Percentiles rank a stretch among this genome's conserved stretches.
These are phyloP conservation scores for Drosophila paucipuncta DNA, from an alignment of 2,888 invertebrate species.

Conservation along the genomic window DNA sequence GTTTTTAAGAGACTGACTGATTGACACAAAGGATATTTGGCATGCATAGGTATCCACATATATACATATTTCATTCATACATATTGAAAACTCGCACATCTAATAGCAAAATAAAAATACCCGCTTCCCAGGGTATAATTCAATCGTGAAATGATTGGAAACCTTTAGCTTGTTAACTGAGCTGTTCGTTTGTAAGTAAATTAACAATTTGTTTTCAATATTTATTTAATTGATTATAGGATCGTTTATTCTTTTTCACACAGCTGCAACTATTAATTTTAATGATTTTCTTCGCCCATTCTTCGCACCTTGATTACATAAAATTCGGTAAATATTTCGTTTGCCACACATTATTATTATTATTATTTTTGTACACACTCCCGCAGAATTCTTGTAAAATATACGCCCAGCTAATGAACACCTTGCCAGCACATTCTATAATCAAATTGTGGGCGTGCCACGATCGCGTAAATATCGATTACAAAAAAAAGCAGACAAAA, in stretches of 20 bases:
- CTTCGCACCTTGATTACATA: slow-evolving; percentile 39
- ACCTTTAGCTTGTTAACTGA: slow-evolving; percentile 12
- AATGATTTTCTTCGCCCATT: slow-evolving; percentile 14
- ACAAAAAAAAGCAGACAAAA: slow-evolving; percentile 6
- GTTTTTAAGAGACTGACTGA: not conserved
- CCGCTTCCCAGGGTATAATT: no score
- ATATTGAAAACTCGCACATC: not conserved
- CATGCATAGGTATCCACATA: not conserved
- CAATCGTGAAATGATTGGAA: no score
- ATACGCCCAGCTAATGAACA: slow-evolving; percentile 61
- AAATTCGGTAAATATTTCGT: slow-evolving; percentile 30
- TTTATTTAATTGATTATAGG: not conserved
- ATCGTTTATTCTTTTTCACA: slow-evolving; percentile 7
- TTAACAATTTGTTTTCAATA: not conserved
- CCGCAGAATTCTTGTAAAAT: slow-evolving; percentile 27
- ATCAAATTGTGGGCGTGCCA: slow-evolving; percentile 72
- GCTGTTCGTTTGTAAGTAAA: slow-evolving; percentile 2
- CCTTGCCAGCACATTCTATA: slow-evolving; percentile 47
- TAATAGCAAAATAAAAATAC: no score
- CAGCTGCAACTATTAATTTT: slow-evolving; percentile 54
- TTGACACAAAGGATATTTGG: not conserved
- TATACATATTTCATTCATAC: not conserved
- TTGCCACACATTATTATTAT: slow-evolving; percentile 20
- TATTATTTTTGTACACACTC: slow-evolving; percentile 11
- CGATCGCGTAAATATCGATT: slow-evolving; percentile 33